phyloP scores from a whole-genome alignment of 2,888 invertebrate species.

The Dinocampus coccinellae region DNA sequence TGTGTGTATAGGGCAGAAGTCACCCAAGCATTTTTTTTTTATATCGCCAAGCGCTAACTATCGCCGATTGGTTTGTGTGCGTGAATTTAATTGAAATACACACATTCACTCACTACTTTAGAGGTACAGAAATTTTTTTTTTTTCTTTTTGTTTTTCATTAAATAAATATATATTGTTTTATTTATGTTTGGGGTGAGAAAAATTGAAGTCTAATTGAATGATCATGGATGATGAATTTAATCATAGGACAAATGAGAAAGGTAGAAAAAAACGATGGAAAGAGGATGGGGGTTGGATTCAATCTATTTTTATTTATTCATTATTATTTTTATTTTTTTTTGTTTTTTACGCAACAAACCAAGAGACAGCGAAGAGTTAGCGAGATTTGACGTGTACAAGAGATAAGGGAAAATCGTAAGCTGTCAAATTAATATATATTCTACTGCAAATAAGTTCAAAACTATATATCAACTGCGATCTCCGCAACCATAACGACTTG shows the following conservation, averaged over 20 bases:
- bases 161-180: conserved; percentile 52
- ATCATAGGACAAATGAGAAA: too few species aligned
- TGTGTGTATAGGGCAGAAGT: conserved; percentile 38
- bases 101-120: conserved; percentile 65
- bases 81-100: conserved; percentile 60
- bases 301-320: too few species aligned
- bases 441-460: conserved; percentile 70
- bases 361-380: conserved; percentile 50
- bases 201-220: conserved; percentile 33
- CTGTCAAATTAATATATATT: conserved; percentile 68
- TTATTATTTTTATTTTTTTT: too few species aligned
- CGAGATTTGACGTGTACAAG: conserved; percentile 46
- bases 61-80: conserved; percentile 63
- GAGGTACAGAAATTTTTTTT: conserved; percentile 37
- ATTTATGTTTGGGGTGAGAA: conserved; percentile 43
- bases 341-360: conserved; percentile 51
- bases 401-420: conserved; percentile 63
- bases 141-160: too few species aligned
- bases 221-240: neutral
- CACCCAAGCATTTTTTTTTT: conserved; percentile 65
- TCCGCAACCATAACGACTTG: conserved; percentile 69
- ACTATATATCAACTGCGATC: conserved; percentile 67
- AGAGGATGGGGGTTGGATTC: neutral
- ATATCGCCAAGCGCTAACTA: conserved; percentile 63
- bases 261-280: too few species aligned